Base-by-base conservation (phyloP, 2,888 invertebrate species). In the Euplexia lucipara region DNA sequence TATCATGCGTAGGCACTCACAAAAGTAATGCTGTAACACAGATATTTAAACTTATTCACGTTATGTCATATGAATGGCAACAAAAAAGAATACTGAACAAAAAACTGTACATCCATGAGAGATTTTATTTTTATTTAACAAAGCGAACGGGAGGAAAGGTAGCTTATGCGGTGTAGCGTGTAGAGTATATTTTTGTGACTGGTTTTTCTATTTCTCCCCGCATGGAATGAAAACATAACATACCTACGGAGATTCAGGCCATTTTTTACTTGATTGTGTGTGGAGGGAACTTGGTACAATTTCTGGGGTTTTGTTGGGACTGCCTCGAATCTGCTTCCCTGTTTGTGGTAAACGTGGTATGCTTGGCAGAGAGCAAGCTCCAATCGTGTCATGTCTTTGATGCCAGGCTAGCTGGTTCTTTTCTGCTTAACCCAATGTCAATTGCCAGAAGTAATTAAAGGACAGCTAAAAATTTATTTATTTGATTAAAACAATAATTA, bases 71-170 rank as follows among this genome's bases (percentile, higher is more conserved):
- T 60, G 60, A 64, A 71, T 56, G 57, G 73, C 45, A 63, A 58
- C 7, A 65, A 48, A 66, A n/a, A 74, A 62, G 57, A 74, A 70
- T 58, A 42, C 8, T 32, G 30, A 35, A 35, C 1, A 26, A 68
- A 51, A 57, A 72, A 63, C 20, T 22, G 26, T 34, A 60, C 54
- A n/a, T n/a, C n/a, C n/a, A 68, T 58, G 63, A 58, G 49, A 49
- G 41, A 30, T 72, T 72, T 51, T 62, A 51, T 70, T 75, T 74
- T 75, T 70, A 73, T 74, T 66, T 54, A 66, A 60, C 66, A 66
- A 74, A 58, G 60, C 53, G 20, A 54, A 26, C 20, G 45, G 12
- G 39, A 48, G 65, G 18, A 18, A 26, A 63, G 69, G 70, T 42
- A 47, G 56, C 41, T 51, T 72, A 41, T 58, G 49, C 68, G 41